phyloP scores from a whole-genome alignment of 2,888 invertebrate genomes.

The Nomada flava region DNA sequence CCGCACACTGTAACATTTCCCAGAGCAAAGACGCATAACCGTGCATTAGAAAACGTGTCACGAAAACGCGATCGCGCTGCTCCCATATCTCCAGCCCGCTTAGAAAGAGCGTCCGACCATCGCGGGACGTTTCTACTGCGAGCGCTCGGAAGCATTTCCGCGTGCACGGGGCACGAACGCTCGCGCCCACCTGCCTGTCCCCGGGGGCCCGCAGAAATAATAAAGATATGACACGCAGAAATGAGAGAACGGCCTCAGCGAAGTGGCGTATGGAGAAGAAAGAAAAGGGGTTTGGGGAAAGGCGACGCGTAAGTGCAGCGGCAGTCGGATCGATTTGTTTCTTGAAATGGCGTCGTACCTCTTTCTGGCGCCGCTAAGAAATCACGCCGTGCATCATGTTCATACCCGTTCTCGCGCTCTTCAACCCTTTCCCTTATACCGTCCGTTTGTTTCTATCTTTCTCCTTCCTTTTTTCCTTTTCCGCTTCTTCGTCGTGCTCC shows the following conservation, averaged over 20 bases:
- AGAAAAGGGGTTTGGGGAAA: not conserved
- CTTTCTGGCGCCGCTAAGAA: slow-evolving; percentile 66
- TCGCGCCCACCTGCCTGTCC: slow-evolving; percentile 25
- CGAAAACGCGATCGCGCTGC: slow-evolving; percentile 16
- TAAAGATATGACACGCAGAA: slow-evolving; percentile 34
- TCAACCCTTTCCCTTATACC: slow-evolving; percentile 10
- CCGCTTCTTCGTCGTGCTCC: slow-evolving; percentile 10
- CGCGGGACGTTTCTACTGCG: slow-evolving; percentile 18
- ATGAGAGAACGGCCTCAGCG: not conserved
- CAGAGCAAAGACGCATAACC: not conserved
- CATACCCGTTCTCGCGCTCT: not conserved
- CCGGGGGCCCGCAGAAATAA: slow-evolving; percentile 33
- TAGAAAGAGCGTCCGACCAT: slow-evolving; percentile 42
- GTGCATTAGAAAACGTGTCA: slow-evolving; percentile 12
- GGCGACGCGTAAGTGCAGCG: slow-evolving; percentile 45
- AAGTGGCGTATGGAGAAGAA: not conserved
- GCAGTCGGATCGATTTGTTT: slow-evolving; percentile 68
- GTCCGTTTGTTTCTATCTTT: slow-evolving; percentile 12
- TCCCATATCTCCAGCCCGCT: slow-evolving; percentile 3
- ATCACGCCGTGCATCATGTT: slow-evolving; percentile 62
- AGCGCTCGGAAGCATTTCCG: not conserved
- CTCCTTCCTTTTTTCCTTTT: slow-evolving; percentile 5
- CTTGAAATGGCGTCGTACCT: slow-evolving; percentile 61
- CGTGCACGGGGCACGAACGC: slow-evolving; percentile 20
- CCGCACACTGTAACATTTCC: not conserved